Evolutionary conservation across 2,797 vertebrate genomes (phyloP), one percentile per base, ranked within the genome.

Genomic region (Periparus ater): DNA sequence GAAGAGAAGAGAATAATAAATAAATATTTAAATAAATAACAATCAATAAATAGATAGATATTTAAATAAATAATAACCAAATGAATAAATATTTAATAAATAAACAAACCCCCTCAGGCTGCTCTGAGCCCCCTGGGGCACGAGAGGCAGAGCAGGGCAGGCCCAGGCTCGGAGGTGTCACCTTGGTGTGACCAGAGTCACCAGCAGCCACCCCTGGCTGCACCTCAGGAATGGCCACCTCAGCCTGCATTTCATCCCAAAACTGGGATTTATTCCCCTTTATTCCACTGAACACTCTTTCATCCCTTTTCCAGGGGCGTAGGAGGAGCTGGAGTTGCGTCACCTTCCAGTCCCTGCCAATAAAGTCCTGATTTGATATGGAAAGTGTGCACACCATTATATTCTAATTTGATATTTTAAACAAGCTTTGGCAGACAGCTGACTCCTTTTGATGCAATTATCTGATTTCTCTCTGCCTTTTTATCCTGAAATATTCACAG

Each of bases 321-420:
- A 62, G 90, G 94, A 97, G 78, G 66, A 61, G 74, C 92, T 66
- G 0, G 74, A 93, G 91, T 36, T 86, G 80, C 93, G 89, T 94
- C 96, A 97, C 92, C 85, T 96, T 84, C 93, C 84, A 63, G 57
- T 93, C 92, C 90, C 91, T 96, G 93, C 95, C 97, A 97, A 92
- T 95, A 91, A 95, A 94, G 75, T 70, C 95, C 95, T 87, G 92
- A 97, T 98, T 97, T 94, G 96, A 96, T 92, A 97, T 85, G 86
- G 95, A 96, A 95, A 88, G 60, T 48, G 58, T 80, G 92, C 95
- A 94, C 96, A 54, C 68, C 68, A 94, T 97, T 97, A 96, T 94
- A 94, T 92, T 91, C 86, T 94, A 96, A 98, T 97, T 95, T 95
- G 96, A 94, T 97, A 96, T 97, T 96, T 96, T 91, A 97, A 95